Base-by-base conservation (phyloP, 2,888 invertebrate genomes). In the Fabriciana adippe region DNA sequence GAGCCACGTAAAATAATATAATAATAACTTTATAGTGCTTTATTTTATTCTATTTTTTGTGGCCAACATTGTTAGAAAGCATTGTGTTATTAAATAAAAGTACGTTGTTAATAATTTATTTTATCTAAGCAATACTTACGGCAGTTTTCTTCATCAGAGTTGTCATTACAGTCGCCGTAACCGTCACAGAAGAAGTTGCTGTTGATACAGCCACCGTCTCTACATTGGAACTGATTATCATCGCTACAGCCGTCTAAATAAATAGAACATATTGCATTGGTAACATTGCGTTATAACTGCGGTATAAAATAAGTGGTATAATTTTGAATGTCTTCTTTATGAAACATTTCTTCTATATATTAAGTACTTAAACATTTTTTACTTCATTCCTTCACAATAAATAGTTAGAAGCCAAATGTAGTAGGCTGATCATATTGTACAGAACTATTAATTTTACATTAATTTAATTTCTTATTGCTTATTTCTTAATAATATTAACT, bases 121-220 rank as follows among this genome's bases (percentile, higher is more conserved):
- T 11, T 45, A 57, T 21, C 13, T 35, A 50, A 13, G 8, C 14
- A 59, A 41, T 56, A 93, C 89, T 87, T 82, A 91, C 93, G 88
- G 80, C 94, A 94, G 67, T 90, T 87, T 55, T 80, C 80, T 85
- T 96, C 96, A 75, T 96, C 96, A 6, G 94, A 94, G 65, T 90
- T 89, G 79, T 95, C 95, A 41, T 79, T 72, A 77, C 96, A 96
- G 79, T 96, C 95, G 41, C 60, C 59, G 47, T 85, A 75, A 59
- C 90, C 89, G 79, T 97, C 95, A 79, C 97, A 97, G 66, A 87
- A 86, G 76, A 94, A 94, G 16, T 87, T 86, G n/a, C 79, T 84
- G 70, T 93, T 85, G 73, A 96, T 91, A 81, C 96, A 96, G 67
- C 82, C 78, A 21, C 94, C 94, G 76, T 94, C 89, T 76, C 94